Evolutionary conservation across 37 sponge, comb jelly and placozoan genomes (phyloP).

Genomic region (Beroe forskalii): DNA sequence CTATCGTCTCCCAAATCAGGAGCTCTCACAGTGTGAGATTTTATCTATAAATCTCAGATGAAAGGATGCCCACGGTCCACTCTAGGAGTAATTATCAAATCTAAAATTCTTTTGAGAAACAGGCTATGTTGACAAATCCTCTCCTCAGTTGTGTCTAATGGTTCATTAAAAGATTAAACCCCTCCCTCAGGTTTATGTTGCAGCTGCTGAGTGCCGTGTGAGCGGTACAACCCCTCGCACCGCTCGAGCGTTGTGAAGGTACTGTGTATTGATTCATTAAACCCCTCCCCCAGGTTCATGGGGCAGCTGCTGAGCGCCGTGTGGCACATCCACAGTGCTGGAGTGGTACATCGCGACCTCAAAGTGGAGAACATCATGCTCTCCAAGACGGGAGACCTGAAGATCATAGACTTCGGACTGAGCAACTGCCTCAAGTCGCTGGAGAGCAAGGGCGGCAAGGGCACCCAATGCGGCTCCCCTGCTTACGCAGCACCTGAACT

Average conservation of each 20-base stretch:
- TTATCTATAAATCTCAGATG: too few species aligned
- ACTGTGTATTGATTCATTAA: too few species aligned
- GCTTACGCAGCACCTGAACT: constrained; percentile 75
- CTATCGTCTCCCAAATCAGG: too few species aligned
- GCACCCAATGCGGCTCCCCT: constrained; percentile 75
- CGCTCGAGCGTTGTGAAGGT: too few species aligned
- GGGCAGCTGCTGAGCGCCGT: constrained; percentile 70
- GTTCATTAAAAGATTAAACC: too few species aligned
- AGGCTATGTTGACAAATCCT: too few species aligned
- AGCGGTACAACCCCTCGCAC: too few species aligned
- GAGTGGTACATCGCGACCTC: constrained; percentile 72
- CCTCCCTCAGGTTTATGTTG: constrained; percentile 29
- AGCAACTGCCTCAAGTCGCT: constrained; percentile 61
- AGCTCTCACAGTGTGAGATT: too few species aligned
- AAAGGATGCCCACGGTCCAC: too few species aligned
- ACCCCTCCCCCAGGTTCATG: constrained; percentile 38
- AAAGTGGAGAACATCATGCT: constrained; percentile 74
- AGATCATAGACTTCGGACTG: constrained; percentile 71
- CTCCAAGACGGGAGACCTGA: constrained; percentile 30
- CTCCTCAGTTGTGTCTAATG: too few species aligned
- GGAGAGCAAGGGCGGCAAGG: background rate
- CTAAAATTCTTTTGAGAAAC: too few species aligned
- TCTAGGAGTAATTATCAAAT: too few species aligned
- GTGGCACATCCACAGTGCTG: constrained; percentile 67
- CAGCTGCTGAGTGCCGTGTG: constrained; percentile 71